Evolutionary conservation across 2,888 invertebrate species (phyloP).

Genomic region (Thyatira batis): DNA sequence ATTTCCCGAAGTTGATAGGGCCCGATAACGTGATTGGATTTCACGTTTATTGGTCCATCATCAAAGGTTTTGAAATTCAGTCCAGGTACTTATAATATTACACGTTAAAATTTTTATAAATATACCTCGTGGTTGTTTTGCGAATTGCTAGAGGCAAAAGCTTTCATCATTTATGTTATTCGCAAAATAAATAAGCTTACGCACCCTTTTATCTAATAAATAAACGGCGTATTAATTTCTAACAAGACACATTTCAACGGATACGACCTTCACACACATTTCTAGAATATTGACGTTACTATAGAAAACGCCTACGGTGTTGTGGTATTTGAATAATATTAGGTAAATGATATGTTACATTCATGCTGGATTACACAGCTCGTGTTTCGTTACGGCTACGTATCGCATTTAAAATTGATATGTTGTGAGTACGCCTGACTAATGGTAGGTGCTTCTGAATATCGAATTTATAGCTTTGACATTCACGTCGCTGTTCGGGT

Average conservation of each 20-base stretch:
- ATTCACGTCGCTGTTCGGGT: too few species aligned
- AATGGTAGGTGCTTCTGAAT: not conserved
- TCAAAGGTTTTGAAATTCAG: too few species aligned
- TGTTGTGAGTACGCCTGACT: not conserved
- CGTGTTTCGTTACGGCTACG: not conserved
- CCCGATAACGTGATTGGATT: not conserved
- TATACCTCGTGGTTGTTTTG: too few species aligned
- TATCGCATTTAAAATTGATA: not conserved
- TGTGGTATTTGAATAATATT: constrained; percentile 1
- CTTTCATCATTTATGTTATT: too few species aligned
- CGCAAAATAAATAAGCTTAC: not conserved
- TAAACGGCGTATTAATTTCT: not conserved
- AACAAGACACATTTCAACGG: not conserved
- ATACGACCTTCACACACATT: constrained; percentile 19
- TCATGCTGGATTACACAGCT: not conserved
- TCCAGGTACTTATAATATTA: too few species aligned
- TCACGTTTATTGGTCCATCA: not conserved
- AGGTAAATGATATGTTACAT: not conserved
- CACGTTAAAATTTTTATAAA: too few species aligned
- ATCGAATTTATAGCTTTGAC: too few species aligned
- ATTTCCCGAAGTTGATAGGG: constrained; percentile 29
- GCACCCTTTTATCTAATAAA: not conserved
- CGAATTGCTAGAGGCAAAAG: too few species aligned
- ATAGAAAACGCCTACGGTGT: constrained; percentile 1
- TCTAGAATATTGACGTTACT: constrained; percentile 18